These are phyloP conservation scores for Stegodyphus dumicola DNA, from an alignment of 1,140 invertebrate genomes.

Conservation along the genomic window DNA sequence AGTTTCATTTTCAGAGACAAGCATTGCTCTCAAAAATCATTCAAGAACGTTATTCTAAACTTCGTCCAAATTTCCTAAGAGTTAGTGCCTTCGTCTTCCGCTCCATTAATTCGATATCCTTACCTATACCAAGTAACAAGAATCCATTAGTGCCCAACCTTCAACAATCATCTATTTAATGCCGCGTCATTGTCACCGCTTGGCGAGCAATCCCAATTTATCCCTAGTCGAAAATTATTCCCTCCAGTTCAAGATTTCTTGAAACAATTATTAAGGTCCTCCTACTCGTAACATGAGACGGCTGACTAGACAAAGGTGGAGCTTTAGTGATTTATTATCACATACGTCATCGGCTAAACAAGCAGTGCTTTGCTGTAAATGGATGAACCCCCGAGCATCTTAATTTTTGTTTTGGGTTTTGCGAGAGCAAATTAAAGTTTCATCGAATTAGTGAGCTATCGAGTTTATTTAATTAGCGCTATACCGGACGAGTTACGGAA, in stretches of 20 bases:
- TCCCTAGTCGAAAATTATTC: slow-evolving; percentile 1
- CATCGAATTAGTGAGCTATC: slow-evolving; percentile 3
- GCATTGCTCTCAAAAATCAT: too few relatives aligned
- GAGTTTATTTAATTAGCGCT: not conserved
- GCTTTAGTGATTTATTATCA: slow-evolving; percentile 21
- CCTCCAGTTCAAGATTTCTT: slow-evolving; percentile 23
- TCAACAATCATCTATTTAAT: slow-evolving; percentile 29
- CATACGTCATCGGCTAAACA: slow-evolving; percentile 31
- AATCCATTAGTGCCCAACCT: not conserved
- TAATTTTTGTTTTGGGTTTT: slow-evolving; percentile 17
- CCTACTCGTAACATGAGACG: not conserved
- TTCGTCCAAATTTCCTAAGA: too few relatives aligned
- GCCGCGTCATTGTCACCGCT: slow-evolving; percentile 4
- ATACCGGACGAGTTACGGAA: too few relatives aligned
- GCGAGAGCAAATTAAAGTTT: slow-evolving; percentile 18
- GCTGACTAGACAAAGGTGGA: slow-evolving; percentile 45
- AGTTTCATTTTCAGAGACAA: too few relatives aligned
- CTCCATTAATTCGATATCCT: too few relatives aligned
- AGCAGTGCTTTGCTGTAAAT: slow-evolving; percentile 28
- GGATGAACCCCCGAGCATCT: not conserved
- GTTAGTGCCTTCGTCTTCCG: too few relatives aligned
- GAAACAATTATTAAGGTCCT: slow-evolving; percentile 30
- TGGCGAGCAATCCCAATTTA: slow-evolving; percentile 10
- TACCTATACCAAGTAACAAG: not conserved
- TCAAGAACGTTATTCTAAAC: too few relatives aligned